Percentiles rank a stretch among this genome's conserved stretches.
These are phyloP conservation scores for Diuraphis noxia DNA, from an alignment of 1,140 invertebrate genomes.

Conservation along the genomic window DNA sequence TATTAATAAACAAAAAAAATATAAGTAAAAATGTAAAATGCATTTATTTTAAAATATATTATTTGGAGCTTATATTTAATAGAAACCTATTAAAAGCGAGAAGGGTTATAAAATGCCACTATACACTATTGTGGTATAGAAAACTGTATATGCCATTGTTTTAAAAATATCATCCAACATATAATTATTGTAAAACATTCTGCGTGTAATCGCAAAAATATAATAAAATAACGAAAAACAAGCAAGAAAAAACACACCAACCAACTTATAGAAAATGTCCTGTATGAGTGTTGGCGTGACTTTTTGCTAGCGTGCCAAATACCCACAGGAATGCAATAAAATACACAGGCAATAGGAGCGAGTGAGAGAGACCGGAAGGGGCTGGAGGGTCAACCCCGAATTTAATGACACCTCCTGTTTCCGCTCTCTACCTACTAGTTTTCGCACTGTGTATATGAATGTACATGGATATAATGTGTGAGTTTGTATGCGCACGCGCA, in stretches of 20 bases:
- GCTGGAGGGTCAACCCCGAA: constrained; percentile 39
- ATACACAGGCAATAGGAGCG: background rate
- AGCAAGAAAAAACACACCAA: constrained; percentile 8
- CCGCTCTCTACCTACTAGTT: constrained; percentile 9
- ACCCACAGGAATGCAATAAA: constrained; percentile 43
- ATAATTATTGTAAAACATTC: constrained; percentile 22
- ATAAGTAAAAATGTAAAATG: background rate
- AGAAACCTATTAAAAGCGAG: background rate
- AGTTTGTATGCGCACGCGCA: background rate
- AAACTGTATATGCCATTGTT: background rate
- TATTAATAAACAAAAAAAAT: background rate
- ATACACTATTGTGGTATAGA: background rate
- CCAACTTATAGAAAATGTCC: background rate
- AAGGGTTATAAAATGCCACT: background rate
- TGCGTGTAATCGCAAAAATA: background rate
- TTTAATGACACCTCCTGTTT: constrained; percentile 46
- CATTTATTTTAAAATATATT: background rate
- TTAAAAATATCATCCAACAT: background rate
- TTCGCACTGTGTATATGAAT: background rate
- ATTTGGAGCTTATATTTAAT: background rate
- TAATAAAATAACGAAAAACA: background rate
- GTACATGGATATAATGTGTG: background rate
- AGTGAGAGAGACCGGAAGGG: background rate
- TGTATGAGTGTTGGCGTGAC: constrained; percentile 44
- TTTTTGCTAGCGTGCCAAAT: constrained; percentile 46